These are phyloP conservation scores for Saccostrea cuccullata DNA, from an alignment of 1,140 invertebrate species.

Conservation along the genomic window DNA sequence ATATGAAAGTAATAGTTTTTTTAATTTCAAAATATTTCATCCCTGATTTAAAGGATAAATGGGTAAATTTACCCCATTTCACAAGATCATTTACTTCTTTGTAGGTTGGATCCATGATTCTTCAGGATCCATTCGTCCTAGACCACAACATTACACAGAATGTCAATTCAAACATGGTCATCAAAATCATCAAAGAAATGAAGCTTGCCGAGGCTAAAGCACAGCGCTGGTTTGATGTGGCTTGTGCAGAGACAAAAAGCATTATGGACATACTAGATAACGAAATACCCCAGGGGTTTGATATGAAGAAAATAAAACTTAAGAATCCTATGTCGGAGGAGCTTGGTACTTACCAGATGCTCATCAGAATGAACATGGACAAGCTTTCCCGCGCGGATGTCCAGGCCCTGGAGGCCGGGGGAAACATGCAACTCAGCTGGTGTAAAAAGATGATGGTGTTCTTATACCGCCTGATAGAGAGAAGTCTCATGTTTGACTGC, in stretches of 20 bases:
- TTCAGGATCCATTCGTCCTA: slow-evolving; percentile 75
- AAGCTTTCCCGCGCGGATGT: slow-evolving; percentile 28
- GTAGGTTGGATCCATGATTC: slow-evolving; percentile 62
- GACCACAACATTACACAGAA: slow-evolving; percentile 71
- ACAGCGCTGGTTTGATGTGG: slow-evolving; percentile 54
- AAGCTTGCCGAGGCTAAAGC: slow-evolving; percentile 62
- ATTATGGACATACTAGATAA: slow-evolving; percentile 52
- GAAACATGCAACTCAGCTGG: slow-evolving; percentile 45
- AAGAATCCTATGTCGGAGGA: slow-evolving; percentile 22
- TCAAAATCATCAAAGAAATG: slow-evolving; percentile 62
- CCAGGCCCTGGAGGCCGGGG: slow-evolving; percentile 34
- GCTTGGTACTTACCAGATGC: slow-evolving; percentile 47
- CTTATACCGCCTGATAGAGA: slow-evolving; percentile 48
- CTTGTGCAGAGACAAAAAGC: slow-evolving; percentile 38
- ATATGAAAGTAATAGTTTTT: too few relatives aligned
- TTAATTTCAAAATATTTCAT: too few relatives aligned
- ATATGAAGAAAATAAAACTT: background rate
- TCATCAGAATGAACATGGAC: slow-evolving; percentile 49
- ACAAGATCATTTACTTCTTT: background rate
- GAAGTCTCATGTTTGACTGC: slow-evolving; percentile 54
- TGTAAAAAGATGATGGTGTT: slow-evolving; percentile 52
- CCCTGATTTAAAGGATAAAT: too few relatives aligned
- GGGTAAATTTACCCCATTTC: too few relatives aligned
- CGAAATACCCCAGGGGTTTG: slow-evolving; percentile 46
- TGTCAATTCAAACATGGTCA: slow-evolving; percentile 65